Evolutionary conservation across 2,113 vertebrate genomes (phyloP), one percentile per base, ranked within the genome.

Genomic region (Proterorhinus semilunaris): DNA sequence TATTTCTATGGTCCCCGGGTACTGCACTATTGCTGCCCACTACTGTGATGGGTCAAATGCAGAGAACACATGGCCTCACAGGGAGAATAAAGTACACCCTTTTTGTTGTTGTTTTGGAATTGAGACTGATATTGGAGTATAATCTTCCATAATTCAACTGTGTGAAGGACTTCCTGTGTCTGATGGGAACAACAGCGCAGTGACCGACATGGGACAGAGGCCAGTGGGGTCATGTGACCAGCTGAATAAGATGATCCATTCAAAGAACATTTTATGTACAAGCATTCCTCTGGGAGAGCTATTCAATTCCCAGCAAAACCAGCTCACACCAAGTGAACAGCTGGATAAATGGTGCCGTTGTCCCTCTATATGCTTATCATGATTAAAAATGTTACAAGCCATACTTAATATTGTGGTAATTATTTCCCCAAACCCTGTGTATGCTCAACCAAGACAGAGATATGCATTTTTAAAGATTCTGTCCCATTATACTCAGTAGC

Each of bases 101-200:
- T 36, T 36, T 36, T 36, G 27, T 36, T 36, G 27, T 36, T 36
- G 27, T 36, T 36, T 1, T 36, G 27, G 27, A 36, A 36, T 36
- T 36, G 27, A 36, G 27, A 36, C 27, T 36, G 27, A 36, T 36
- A 36, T 36, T 36, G 27, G 27, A 36, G 82, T 74, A 83, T 72
- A 57, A 44, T 15, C 65, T 45, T 75, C 12, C 58, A 73, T 61
- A 63, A 69, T 66, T 76, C 49, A 72, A 57, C 45, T 77, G 45
- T 62, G 69, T 82, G 87, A 82, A 68, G 65, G 64, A 71, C 79
- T 84, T 91, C 87, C 88, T 87, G 87, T 83, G 72, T 88, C 63
- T 83, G 86, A 86, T 89, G 87, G 88, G 88, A 91, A 87, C 84
- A 69, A 44, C 71, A 79, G 72, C 66, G 75, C 66, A 79, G 78